Evolutionary conservation across 1,140 invertebrate species (phyloP).

Genomic region (Lineus longissimus): DNA sequence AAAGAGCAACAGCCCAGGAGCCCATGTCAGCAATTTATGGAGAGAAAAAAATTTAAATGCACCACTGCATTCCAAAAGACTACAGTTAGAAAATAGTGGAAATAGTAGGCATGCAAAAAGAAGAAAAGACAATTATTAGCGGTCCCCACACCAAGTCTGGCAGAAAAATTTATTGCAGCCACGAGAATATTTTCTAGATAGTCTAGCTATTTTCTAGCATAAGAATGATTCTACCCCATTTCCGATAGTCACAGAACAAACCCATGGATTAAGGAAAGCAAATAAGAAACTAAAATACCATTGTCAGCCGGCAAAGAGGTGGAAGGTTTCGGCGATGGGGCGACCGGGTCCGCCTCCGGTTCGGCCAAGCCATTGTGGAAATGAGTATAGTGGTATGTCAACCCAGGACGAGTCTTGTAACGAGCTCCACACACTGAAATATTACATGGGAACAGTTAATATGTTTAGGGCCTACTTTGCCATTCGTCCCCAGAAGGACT

Average conservation of each 20-base stretch:
- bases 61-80: too few species aligned
- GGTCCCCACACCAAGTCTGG: too few species aligned
- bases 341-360: slow-evolving; percentile 35
- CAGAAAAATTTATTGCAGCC: too few species aligned
- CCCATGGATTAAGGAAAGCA: not conserved
- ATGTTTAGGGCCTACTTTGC: not conserved
- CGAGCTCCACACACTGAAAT: slow-evolving; percentile 86
- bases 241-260: not conserved
- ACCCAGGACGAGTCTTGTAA: slow-evolving; percentile 94
- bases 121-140: too few species aligned
- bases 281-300: not conserved
- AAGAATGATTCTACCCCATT: too few species aligned
- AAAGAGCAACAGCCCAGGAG: too few species aligned
- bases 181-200: too few species aligned
- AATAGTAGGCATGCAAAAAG: too few species aligned
- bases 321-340: slow-evolving; percentile 44
- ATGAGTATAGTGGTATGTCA: slow-evolving; percentile 95
- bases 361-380: slow-evolving; percentile 69
- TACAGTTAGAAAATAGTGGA: too few species aligned
- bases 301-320: not conserved
- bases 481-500: not conserved
- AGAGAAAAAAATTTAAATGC: too few species aligned
- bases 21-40: too few species aligned
- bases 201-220: too few species aligned
- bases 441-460: slow-evolving; percentile 28